Evolutionary conservation across 2,888 invertebrate genomes (phyloP).

Genomic region (Lasiommata megera): DNA sequence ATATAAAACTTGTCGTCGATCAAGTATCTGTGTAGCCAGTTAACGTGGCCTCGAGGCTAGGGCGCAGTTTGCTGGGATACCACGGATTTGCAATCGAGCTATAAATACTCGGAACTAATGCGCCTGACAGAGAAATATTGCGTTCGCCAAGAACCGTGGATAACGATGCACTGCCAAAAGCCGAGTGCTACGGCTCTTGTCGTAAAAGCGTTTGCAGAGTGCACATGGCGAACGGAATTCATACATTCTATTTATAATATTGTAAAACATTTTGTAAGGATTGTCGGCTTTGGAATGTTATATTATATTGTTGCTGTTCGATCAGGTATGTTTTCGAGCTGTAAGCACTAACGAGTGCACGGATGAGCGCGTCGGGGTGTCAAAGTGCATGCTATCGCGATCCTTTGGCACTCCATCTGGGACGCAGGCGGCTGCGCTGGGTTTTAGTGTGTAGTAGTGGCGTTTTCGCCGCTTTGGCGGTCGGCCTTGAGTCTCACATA

Average conservation of each 20-base stretch:
- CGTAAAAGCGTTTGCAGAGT: constrained; percentile 31
- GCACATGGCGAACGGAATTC: background rate
- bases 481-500: too few relatives aligned
- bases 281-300: background rate
- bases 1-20: background rate
- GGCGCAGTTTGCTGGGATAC: background rate
- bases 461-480: too few relatives aligned
- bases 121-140: constrained; percentile 47
- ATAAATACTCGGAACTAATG: constrained; percentile 59
- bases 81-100: constrained; percentile 42
- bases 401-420: too few relatives aligned
- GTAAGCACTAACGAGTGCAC: too few relatives aligned
- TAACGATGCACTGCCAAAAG: constrained; percentile 22
- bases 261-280: background rate
- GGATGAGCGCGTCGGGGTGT: too few relatives aligned
- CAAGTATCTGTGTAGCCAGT: background rate
- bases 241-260: constrained; percentile 10
- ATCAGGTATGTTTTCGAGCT: too few relatives aligned
- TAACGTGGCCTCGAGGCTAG: background rate
- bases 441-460: too few relatives aligned
- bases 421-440: too few relatives aligned
- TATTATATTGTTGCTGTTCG: background rate
- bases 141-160: constrained; percentile 30
- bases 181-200: constrained; percentile 13
- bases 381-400: too few relatives aligned